Percentiles rank a stretch among this genome's conserved stretches.
These are phyloP conservation scores for Diplodus sargus DNA, from an alignment of 2,797 vertebrate genomes.

Conservation along the genomic window DNA sequence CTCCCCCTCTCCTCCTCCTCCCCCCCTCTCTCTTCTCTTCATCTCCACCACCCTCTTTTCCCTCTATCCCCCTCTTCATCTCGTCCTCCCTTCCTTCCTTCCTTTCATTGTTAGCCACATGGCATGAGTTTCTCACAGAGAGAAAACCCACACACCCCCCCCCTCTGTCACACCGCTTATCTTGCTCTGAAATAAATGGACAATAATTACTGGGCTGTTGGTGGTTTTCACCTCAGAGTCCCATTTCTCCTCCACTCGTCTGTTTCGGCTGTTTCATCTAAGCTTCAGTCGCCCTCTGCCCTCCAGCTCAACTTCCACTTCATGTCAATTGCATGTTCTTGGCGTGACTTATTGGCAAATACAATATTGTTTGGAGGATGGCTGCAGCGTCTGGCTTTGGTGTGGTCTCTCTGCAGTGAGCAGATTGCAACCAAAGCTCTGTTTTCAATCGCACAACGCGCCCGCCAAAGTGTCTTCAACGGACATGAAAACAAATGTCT, in stretches of 20 bases:
- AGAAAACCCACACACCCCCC: constrained; percentile 44
- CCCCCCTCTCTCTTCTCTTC: background rate
- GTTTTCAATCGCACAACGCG: constrained; percentile 27
- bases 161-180: constrained; percentile 45
- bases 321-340: constrained; percentile 56
- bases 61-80: background rate
- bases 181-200: constrained; percentile 64
- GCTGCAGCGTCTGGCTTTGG: constrained; percentile 47
- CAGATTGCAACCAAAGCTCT: constrained; percentile 49
- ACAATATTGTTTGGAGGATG: constrained; percentile 51
- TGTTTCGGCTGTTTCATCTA: constrained; percentile 28
- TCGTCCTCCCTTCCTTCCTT: constrained; percentile 27
- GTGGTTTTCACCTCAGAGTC: constrained; percentile 64
- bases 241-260: constrained; percentile 31
- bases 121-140: constrained; percentile 49
- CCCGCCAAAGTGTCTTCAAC: constrained; percentile 39
- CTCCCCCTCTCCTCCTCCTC: constrained; percentile 31
- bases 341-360: constrained; percentile 51
- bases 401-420: constrained; percentile 25
- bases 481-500: constrained; percentile 47
- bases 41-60: background rate
- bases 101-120: constrained; percentile 46
- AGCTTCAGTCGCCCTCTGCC: constrained; percentile 15
- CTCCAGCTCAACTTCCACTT: constrained; percentile 32
- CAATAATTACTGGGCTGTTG: constrained; percentile 60